Evolutionary conservation across 2,888 invertebrate genomes (phyloP).

Genomic region (Morpho achilles): DNA sequence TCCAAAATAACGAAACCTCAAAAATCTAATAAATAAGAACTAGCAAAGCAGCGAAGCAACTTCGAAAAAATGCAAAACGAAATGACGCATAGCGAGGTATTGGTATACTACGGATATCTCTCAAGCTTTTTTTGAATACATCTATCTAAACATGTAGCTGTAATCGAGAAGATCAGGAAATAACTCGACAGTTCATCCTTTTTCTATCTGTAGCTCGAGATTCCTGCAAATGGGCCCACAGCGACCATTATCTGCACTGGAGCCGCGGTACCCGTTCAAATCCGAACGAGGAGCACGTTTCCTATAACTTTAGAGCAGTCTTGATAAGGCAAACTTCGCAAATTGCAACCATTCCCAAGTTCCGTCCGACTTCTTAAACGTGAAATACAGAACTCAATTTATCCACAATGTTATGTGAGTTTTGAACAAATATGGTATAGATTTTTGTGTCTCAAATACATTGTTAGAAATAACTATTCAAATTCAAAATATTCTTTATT

Average conservation of each 20-base stretch:
- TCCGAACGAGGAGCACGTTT: conserved; percentile 28
- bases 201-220: conserved; percentile 15
- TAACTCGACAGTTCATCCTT: no score
- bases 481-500: no score
- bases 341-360: conserved; percentile 24
- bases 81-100: no score
- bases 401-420: conserved; percentile 14
- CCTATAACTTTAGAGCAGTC: conserved; percentile 25
- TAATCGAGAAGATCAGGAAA: no score
- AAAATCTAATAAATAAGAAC: no score
- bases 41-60: no score
- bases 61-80: no score
- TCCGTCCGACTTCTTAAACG: conserved; percentile 20
- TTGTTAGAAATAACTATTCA: no score
- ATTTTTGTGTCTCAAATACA: no score
- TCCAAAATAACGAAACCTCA: no score
- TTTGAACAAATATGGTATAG: conserved; percentile 1
- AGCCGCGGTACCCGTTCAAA: conserved; percentile 25
- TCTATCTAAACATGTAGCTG: conserved; percentile 1
- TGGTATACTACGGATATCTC: no score
- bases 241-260: conserved; percentile 24
- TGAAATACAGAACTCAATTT: conserved; percentile 22
- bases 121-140: no score
- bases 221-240: conserved; percentile 24
- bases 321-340: conserved; percentile 29